phyloP scores from a whole-genome alignment of 2,113 vertebrate genomes.

The Platysteira castanea region DNA sequence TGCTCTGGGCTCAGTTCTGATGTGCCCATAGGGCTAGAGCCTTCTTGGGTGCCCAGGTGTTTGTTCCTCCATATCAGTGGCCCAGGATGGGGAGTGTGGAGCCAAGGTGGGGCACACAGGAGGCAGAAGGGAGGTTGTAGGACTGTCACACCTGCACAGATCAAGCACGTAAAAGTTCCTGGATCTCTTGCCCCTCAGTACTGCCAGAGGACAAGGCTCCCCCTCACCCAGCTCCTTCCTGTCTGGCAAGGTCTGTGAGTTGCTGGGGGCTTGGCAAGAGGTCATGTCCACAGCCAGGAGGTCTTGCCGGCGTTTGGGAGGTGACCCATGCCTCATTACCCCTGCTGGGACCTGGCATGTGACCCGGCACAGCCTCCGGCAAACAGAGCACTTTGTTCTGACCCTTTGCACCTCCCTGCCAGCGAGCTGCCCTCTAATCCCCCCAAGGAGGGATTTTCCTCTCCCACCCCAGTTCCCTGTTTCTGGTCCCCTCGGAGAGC shows the following conservation, averaged over 20 bases:
- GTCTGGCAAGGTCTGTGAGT: neutral
- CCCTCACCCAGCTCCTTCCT: neutral
- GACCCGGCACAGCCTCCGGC: neutral
- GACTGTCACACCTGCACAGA: neutral
- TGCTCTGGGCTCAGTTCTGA: neutral
- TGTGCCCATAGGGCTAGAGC: fast-evolving
- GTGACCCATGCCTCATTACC: neutral
- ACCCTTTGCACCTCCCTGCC: neutral
- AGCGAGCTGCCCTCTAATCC: slow-evolving; percentile 14
- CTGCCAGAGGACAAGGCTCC: neutral
- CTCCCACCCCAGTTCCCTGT: neutral
- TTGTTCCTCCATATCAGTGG: fast-evolving
- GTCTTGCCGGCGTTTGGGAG: neutral
- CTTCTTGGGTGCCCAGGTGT: neutral
- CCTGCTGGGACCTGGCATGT: neutral
- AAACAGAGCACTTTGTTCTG: slow-evolving; percentile 40
- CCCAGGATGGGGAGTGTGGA: neutral
- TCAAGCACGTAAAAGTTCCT: neutral
- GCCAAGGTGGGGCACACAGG: neutral
- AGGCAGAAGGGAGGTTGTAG: neutral
- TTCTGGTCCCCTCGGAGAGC: neutral
- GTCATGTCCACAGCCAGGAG: neutral
- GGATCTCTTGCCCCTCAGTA: fast-evolving
- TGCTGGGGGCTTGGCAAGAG: neutral
- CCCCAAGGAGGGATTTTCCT: slow-evolving; percentile 8